Conservation (phyloP, 1,140 invertebrate genomes). For the Venturia canescens region DNA sequence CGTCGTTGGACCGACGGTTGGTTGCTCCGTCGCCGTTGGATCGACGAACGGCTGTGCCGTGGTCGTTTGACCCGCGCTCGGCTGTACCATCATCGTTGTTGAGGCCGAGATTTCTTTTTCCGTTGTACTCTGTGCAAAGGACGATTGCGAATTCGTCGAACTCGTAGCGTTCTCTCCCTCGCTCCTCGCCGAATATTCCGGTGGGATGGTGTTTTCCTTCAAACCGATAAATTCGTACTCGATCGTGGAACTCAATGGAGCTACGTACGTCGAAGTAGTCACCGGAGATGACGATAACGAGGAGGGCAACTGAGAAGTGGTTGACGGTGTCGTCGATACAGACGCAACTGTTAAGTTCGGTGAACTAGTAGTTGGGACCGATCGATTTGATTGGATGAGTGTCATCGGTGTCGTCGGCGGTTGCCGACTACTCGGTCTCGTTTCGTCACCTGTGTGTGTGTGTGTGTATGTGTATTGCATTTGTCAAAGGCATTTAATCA, state of each 20-base stretch:
- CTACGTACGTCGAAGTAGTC: not conserved
- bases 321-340: not conserved
- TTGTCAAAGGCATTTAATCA: too few species aligned
- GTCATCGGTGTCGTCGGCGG: not conserved
- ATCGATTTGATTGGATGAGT: not conserved
- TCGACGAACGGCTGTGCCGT: slow-evolving; percentile 33
- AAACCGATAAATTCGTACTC: slow-evolving; percentile 70
- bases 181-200: slow-evolving; percentile 32
- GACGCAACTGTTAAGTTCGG: too few species aligned
- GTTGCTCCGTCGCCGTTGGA: too few species aligned
- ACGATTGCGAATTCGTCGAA: not conserved
- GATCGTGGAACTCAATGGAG: slow-evolving; percentile 58
- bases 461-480: too few species aligned
- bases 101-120: too few species aligned
- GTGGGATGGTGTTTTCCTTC: slow-evolving; percentile 53
- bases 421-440: too few species aligned
- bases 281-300: slow-evolving; percentile 14
- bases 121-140: not conserved
- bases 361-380: too few species aligned
- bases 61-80: slow-evolving; percentile 4
- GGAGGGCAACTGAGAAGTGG: not conserved
- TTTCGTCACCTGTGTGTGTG: too few species aligned
- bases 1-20: slow-evolving; percentile 32
- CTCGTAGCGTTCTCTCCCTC: not conserved
- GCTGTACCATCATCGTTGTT: not conserved